These are phyloP conservation scores for Falcunculus frontatus DNA, from an alignment of 2,113 vertebrate species.

Conservation along the genomic window DNA sequence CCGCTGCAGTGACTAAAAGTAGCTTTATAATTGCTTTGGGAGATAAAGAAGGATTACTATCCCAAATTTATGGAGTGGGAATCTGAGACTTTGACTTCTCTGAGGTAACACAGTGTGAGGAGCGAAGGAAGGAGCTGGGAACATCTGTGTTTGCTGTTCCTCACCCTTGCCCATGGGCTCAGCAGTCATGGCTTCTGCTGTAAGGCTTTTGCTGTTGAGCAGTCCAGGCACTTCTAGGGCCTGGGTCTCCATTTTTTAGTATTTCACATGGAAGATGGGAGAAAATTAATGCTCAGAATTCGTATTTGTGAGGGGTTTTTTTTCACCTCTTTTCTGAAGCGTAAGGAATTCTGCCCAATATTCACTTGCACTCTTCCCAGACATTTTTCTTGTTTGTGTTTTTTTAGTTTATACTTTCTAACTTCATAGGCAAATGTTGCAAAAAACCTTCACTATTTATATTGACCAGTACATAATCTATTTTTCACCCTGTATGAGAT, in stretches of 20 bases:
- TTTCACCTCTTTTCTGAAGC: not conserved
- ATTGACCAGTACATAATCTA: not conserved
- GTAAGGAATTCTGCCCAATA: not conserved
- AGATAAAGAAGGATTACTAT: not conserved
- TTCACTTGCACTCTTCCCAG: not conserved
- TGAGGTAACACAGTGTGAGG: not conserved
- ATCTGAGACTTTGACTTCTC: not conserved
- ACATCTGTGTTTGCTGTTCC: not conserved
- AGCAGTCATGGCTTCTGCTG: fast-evolving
- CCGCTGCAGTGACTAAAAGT: not conserved
- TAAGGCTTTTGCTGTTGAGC: not conserved
- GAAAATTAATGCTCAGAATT: not conserved
- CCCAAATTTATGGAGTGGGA: not conserved
- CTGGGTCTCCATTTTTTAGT: not conserved
- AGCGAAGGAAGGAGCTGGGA: not conserved
- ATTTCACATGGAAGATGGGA: not conserved
- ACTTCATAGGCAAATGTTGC: not conserved
- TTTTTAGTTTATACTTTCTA: not conserved
- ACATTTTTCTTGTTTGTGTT: not conserved
- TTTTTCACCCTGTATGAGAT: not conserved
- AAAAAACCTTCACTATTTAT: fast-evolving
- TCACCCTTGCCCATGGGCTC: not conserved
- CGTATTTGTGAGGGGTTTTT: not conserved
- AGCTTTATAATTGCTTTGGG: not conserved
- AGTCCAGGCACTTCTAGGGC: not conserved